Evolutionary conservation across 2,113 vertebrate genomes (phyloP).

Genomic region (Oxygymnocypris stewartii): DNA sequence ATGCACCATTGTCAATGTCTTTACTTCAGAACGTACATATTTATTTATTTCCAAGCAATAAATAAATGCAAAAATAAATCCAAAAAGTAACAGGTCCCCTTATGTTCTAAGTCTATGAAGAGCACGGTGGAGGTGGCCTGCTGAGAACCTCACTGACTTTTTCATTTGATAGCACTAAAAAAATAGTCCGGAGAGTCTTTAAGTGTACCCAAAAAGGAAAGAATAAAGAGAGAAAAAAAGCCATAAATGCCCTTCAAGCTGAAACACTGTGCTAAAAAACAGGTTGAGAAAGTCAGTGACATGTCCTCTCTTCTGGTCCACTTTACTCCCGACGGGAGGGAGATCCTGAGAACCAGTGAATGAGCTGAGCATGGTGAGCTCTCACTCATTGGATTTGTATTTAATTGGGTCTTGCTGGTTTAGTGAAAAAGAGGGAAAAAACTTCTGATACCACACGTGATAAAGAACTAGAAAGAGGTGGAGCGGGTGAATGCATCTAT

Average conservation of each 20-base stretch:
- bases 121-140: neutral
- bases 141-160: neutral
- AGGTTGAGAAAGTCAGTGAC: slow-evolving; percentile 61
- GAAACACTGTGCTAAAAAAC: slow-evolving; percentile 64
- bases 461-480: neutral
- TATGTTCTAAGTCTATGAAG: too few species aligned
- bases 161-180: neutral
- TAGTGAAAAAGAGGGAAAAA: slow-evolving; percentile 60
- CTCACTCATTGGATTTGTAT: slow-evolving; percentile 64
- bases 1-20: too few species aligned
- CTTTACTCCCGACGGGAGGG: slow-evolving; percentile 58
- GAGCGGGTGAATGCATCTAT: neutral
- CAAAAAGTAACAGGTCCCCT: too few species aligned
- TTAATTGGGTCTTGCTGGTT: slow-evolving; percentile 71
- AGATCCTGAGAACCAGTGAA: slow-evolving; percentile 9
- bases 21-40: too few species aligned
- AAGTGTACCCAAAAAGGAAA: slow-evolving; percentile 26
- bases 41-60: too few species aligned
- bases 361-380: slow-evolving; percentile 21
- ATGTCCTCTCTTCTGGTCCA: slow-evolving; percentile 64
- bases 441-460: neutral
- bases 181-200: slow-evolving; percentile 26
- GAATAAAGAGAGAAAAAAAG: neutral
- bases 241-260: slow-evolving; percentile 59
- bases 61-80: too few species aligned